Evolutionary conservation across 1,140 invertebrate genomes (phyloP).

Genomic region (Anagrus nilaparvatae): DNA sequence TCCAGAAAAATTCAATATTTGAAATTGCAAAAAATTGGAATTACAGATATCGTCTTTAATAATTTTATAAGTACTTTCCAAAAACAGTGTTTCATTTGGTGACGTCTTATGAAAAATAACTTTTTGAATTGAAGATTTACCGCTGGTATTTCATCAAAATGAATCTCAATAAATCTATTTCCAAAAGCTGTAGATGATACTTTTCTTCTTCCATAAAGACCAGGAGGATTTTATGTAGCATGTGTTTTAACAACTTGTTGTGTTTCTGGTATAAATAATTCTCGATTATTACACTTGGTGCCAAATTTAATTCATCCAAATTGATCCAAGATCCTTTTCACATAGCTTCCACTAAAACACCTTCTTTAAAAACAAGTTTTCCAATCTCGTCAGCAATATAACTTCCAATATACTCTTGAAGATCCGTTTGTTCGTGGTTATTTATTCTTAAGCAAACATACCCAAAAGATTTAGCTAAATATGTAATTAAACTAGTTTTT

Average conservation of each 20-base stretch:
- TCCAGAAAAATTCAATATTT: constrained; percentile 99
- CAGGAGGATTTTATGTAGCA: constrained; percentile 97
- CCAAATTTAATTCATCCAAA: constrained; percentile 94
- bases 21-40: constrained; percentile 97
- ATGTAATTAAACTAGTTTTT: constrained; percentile 92
- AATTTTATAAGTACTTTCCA: constrained; percentile 98
- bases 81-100: constrained; percentile 98
- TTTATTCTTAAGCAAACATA: constrained; percentile 91
- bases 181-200: no score
- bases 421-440: constrained; percentile 96
- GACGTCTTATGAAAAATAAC: constrained; percentile 99
- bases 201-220: constrained; percentile 91
- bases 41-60: constrained; percentile 96
- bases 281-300: constrained; percentile 92
- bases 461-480: constrained; percentile 79
- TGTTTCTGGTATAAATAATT: constrained; percentile 92
- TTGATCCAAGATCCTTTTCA: constrained; percentile 94
- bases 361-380: constrained; percentile 85
- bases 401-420: constrained; percentile 91
- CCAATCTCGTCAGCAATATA: constrained; percentile 77
- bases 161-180: no score
- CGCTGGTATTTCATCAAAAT: constrained; percentile 61
- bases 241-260: constrained; percentile 85
- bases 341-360: constrained; percentile 92
- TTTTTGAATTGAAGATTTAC: constrained; percentile 99